These are phyloP conservation scores for Bostrychus sinensis DNA, from an alignment of 2,113 vertebrate genomes.

Conservation along the genomic window DNA sequence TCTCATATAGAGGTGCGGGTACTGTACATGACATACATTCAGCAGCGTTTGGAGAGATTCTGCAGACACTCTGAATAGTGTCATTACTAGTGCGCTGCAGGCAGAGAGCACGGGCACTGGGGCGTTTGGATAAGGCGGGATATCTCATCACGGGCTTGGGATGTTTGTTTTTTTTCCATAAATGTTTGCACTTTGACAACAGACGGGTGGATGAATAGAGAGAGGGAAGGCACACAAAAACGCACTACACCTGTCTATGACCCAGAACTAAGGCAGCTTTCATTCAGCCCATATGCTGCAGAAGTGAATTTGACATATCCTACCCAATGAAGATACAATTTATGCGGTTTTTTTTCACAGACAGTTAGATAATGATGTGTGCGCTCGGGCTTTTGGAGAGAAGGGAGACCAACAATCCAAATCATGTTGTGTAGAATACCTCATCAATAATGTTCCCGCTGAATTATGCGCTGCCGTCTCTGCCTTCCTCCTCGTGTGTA, in stretches of 20 bases:
- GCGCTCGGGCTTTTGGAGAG: neutral
- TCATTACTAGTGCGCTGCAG: slow-evolving; percentile 42
- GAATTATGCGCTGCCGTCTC: slow-evolving; percentile 2
- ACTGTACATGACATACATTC: slow-evolving; percentile 28
- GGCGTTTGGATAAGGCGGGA: slow-evolving; percentile 25
- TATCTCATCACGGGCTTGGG: slow-evolving; percentile 31
- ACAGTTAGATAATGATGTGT: neutral
- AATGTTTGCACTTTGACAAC: slow-evolving; percentile 65
- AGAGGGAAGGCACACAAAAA: slow-evolving; percentile 39
- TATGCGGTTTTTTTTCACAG: neutral
- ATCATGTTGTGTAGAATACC: slow-evolving; percentile 13
- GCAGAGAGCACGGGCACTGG: neutral
- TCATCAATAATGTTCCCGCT: slow-evolving; percentile 15
- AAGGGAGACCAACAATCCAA: neutral
- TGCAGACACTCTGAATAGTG: slow-evolving; percentile 22
- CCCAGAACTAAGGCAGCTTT: slow-evolving; percentile 19
- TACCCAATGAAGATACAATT: neutral
- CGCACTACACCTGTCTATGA: slow-evolving; percentile 42
- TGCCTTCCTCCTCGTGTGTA: slow-evolving; percentile 3
- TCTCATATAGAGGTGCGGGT: slow-evolving; percentile 43
- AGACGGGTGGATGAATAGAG: slow-evolving; percentile 44
- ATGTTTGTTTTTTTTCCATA: slow-evolving; percentile 30
- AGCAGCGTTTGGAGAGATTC: slow-evolving; percentile 35
- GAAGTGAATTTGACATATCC: neutral
- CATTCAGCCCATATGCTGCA: neutral